Conservation (phyloP, 2,888 invertebrate genomes). For the Amphipoea oculea region DNA sequence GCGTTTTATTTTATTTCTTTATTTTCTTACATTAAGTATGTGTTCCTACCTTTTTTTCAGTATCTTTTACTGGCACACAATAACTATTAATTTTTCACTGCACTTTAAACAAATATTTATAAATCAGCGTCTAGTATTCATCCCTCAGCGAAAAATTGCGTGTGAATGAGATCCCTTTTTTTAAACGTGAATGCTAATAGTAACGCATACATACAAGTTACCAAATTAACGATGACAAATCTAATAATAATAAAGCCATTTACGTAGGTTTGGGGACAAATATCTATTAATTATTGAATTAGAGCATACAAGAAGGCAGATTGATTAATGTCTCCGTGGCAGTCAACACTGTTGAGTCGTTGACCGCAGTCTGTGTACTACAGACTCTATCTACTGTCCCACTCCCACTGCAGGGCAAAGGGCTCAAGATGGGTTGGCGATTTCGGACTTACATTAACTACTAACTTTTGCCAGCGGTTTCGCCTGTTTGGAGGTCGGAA, state of each 20-base stretch:
- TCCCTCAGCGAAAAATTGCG: background rate
- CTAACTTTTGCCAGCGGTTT: background rate
- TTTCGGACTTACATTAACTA: background rate
- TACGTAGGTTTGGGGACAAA: constrained; percentile 16
- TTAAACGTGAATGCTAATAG: background rate
- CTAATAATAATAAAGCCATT: constrained; percentile 37
- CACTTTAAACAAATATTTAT: background rate
- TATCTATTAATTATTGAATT: constrained; percentile 46
- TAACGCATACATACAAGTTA: background rate
- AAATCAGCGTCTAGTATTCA: no score
- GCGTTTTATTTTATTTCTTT: background rate
- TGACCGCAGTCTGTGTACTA: background rate
- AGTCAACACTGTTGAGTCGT: background rate
- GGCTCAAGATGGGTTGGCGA: background rate
- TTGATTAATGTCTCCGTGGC: background rate
- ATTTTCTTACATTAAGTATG: background rate
- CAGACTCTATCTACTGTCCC: no score
- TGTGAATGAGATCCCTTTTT: background rate
- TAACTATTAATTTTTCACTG: constrained; percentile 2
- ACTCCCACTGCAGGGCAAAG: background rate
- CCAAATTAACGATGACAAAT: constrained; percentile 24
- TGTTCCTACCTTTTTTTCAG: background rate
- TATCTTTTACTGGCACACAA: background rate
- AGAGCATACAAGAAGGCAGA: constrained; percentile 8
- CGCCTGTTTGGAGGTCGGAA: background rate